These are phyloP conservation scores for Panthera leo DNA, from an alignment of 2,113 vertebrate species.

Conservation along the genomic window DNA sequence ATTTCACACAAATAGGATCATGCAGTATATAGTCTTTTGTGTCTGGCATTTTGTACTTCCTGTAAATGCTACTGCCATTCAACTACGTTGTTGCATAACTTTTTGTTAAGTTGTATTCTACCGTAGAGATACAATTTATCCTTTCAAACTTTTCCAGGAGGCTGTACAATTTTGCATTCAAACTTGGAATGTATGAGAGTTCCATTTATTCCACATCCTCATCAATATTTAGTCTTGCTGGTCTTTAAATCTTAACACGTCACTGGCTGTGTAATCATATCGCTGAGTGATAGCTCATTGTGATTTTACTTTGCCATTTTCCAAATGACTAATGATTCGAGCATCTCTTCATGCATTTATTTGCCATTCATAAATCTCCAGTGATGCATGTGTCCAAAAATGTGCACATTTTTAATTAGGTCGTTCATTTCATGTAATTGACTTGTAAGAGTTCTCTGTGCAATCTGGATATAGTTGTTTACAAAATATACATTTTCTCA, in stretches of 20 bases:
- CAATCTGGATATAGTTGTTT: not conserved
- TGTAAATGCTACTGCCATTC: not conserved
- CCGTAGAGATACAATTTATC: not conserved
- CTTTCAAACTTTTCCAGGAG: not conserved
- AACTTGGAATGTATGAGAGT: not conserved
- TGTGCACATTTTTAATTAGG: not conserved
- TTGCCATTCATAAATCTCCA: not conserved
- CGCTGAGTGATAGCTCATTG: not conserved
- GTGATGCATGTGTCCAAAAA: not conserved
- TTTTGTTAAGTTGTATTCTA: not conserved
- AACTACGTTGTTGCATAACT: not conserved
- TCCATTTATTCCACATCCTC: not conserved
- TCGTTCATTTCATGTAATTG: not conserved
- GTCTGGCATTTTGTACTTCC: not conserved
- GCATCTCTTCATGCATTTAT: not conserved
- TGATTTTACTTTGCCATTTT: not conserved
- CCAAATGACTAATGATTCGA: not conserved
- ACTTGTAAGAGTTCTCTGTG: not conserved
- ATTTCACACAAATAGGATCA: not conserved
- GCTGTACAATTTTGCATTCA: not conserved
- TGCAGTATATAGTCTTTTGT: not conserved
- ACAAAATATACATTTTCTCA: not conserved
- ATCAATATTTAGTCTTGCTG: not conserved
- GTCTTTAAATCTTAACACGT: not conserved
- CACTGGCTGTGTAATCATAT: not conserved